Percentiles rank a stretch among this genome's conserved stretches.
Evolutionary conservation across 2,797 vertebrate genomes (phyloP).

Genomic region (Emys orbicularis): DNA sequence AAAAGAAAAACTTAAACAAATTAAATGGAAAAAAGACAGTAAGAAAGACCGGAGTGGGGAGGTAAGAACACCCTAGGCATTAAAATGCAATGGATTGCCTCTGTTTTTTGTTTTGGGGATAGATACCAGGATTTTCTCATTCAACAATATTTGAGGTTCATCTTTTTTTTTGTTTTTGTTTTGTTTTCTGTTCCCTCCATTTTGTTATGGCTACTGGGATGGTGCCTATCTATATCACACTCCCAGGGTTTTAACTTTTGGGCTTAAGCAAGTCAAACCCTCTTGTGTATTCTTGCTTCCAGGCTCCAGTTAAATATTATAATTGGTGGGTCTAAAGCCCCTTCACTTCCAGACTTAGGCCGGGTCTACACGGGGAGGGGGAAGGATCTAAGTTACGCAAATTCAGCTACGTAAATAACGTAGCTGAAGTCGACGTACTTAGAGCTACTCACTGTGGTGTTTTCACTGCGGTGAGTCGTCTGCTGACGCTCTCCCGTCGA

Average conservation of each 20-base stretch:
- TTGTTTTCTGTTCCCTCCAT: not conserved
- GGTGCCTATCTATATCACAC: not conserved
- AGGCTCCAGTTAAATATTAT: not conserved
- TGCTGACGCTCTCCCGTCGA: too few species aligned
- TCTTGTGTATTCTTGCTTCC: not conserved
- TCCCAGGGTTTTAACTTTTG: rapidly evolving
- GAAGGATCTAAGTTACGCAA: too few species aligned
- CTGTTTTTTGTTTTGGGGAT: not conserved
- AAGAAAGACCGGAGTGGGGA: not conserved
- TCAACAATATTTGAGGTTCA: not conserved
- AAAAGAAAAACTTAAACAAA: not conserved
- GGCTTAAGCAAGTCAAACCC: not conserved
- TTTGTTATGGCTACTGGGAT: rapidly evolving
- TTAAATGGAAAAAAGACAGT: not conserved
- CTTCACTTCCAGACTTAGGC: not conserved
- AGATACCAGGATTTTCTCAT: not conserved
- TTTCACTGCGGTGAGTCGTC: too few species aligned
- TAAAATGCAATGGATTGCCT: not conserved
- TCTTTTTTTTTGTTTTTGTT: too few species aligned
- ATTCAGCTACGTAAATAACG: too few species aligned
- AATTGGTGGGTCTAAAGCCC: not conserved
- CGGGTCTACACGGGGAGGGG: too few species aligned
- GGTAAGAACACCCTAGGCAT: not conserved
- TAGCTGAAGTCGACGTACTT: too few species aligned
- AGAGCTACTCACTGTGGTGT: too few species aligned